Evolutionary conservation across 1,140 invertebrate species (phyloP), one percentile per base, ranked within the genome.

Genomic region (Tetragonula clypearis): DNA sequence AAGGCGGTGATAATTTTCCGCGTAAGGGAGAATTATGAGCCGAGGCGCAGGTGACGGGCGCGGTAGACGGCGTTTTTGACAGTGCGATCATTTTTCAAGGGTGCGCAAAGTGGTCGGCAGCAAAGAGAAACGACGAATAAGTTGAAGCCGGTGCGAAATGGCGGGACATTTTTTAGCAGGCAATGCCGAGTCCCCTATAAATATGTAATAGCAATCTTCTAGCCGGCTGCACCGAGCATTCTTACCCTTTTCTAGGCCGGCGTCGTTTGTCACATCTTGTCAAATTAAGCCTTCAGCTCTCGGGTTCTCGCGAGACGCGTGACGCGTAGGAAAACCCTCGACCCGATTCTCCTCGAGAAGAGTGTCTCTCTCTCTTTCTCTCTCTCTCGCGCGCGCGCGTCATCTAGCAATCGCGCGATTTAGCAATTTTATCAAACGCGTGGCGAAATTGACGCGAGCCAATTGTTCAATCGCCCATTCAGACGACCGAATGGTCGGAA

Each of bases 21-120:
- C 78, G 79, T 82, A 87, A 89, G 85, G 68, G 73, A 82, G 80
- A 89, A 85, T 89, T 85, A 85, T 74, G 71, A 82, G 66, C 30
- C 23, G 66, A 84, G 88, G 30, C 88, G 85, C 88, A 90, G 86
- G 88, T 90, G 88, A 87, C 74, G 86, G 55, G 56, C 71, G 53
- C 49, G 82, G 78, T 72, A 74, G 82, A 85, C 79, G 82, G 76
- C 78, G 55, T 87, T 85, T 87, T 89, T 87, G 88, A 90, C 88
- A 87, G 79, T 85, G 76, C 72, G 76, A 85, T 90, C 88, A 89
- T 90, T 90, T 90, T 87, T 90, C 88, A 90, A 56, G 65, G 60
- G 53, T 35, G 60, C 30, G 71, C 56, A 82, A 72, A 56, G 41
- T 62, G 86, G 82, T 65, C 56, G 85, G 65, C 30, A 17, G 65